Evolutionary conservation across 2,797 vertebrate species (phyloP), one percentile per base, ranked within the genome.

Genomic region (Malurus splendens): DNA sequence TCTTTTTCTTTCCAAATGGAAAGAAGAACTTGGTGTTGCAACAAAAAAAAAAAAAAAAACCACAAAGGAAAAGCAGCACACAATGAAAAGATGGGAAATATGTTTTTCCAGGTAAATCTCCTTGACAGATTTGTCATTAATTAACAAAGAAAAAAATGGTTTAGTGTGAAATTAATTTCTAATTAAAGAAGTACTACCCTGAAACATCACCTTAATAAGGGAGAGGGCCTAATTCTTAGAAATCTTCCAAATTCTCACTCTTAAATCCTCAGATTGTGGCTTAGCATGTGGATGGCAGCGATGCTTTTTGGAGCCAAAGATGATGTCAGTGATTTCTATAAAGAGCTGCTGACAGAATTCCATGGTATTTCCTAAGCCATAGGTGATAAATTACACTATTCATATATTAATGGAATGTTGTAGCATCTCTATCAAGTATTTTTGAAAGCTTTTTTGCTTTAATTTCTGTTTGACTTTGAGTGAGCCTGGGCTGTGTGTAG

Each of bases 361-460:
- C 14, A 10, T 8, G 30, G 14, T 24, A 44, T 82, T 92, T 94
- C 59, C 50, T 18, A 62, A 90, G 25, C 18, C 12, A 32, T 27
- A 30, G 54, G 12, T 14, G 44, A 87, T 75, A 45, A 78, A 90
- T 90, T n/a, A 32, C 8, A 54, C 19, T 30, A 48, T 83, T 87
- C 27, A 32, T 42, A 8, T 70, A 86, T 72, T 72, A 48, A 81
- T 61, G 33, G 60, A 55, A 59, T 70, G 70, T 78, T 56, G 54
- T 70, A 62, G 32, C 36, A 13, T 81, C 87, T n/a, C 56, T 78
- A 13, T 50, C 5, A 80, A 72, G 14, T 65, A 41, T 70, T 70
- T 92, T 70, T 91, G 44, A 89, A 87, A 78, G 66, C 38, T 83
- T 91, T 90, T 89, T 82, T 82, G 12, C 85, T 92, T 86, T 76